Conservation (phyloP, 2,797 vertebrate genomes). For the Mormyrops boulengeri region DNA sequence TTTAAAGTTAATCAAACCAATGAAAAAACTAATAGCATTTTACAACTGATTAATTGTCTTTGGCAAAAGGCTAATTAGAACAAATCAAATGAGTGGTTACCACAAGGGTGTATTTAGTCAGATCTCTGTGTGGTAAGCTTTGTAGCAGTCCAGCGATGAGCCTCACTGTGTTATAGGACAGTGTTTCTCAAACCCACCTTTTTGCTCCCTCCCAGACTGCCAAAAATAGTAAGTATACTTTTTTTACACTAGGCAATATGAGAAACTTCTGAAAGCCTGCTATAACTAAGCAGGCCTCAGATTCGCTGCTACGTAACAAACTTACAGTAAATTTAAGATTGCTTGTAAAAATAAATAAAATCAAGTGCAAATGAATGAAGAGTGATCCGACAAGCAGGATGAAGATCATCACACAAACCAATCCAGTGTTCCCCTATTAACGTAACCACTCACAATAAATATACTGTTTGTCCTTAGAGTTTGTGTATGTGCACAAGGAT, state of each 20-base stretch:
- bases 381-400: neutral
- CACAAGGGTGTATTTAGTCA: neutral
- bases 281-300: neutral
- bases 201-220: neutral
- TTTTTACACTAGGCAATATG: neutral
- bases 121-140: neutral
- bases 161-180: neutral
- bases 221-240: neutral
- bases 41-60: neutral
- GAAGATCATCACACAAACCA: neutral
- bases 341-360: conserved; percentile 3
- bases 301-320: neutral
- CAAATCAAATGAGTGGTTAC: neutral
- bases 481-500: neutral
- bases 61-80: neutral
- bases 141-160: neutral
- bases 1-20: neutral
- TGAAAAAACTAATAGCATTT: neutral
- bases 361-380: neutral
- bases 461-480: neutral
- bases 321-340: neutral
- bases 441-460: neutral
- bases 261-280: neutral
- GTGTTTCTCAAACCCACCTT: neutral
- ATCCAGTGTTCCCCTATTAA: neutral